A percentile compares a stretch with the other conserved stretches of the same genome.
phyloP scores from a whole-genome alignment of 37 sponge, comb jelly and placozoan genomes.

The Beroe forskalii region DNA sequence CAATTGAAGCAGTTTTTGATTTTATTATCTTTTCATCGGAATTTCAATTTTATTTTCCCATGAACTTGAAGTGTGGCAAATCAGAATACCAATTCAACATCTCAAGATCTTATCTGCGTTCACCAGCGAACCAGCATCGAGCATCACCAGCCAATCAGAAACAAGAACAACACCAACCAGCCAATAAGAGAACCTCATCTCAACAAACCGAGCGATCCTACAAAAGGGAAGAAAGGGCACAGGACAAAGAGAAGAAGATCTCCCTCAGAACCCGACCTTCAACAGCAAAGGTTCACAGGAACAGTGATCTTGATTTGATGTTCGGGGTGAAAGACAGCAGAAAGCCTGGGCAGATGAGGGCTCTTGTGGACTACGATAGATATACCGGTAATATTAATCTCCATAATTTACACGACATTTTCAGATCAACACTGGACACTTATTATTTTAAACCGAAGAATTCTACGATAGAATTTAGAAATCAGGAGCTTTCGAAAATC shows the following conservation, averaged over 20 bases:
- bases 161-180: neutral
- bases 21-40: too few relatives aligned
- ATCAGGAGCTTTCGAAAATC: too few relatives aligned
- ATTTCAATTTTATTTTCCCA: neutral
- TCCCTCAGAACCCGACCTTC: too few relatives aligned
- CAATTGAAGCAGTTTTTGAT: too few relatives aligned
- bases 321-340: neutral
- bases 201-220: neutral
- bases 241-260: too few relatives aligned
- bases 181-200: neutral
- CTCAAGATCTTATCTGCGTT: neutral
- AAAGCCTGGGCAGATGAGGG: neutral
- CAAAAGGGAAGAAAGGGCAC: too few relatives aligned
- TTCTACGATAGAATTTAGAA: too few relatives aligned
- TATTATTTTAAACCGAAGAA: too few relatives aligned
- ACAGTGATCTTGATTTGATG: neutral
- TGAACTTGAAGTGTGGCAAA: neutral
- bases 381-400: neutral
- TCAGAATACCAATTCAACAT: neutral
- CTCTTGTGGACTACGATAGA: neutral
- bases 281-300: too few relatives aligned
- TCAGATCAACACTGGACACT: too few relatives aligned
- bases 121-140: neutral
- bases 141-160: neutral
- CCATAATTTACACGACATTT: too few relatives aligned